Evolutionary conservation across 2,797 vertebrate species (phyloP).

Genomic region (Chaenodraco wilsoni): DNA sequence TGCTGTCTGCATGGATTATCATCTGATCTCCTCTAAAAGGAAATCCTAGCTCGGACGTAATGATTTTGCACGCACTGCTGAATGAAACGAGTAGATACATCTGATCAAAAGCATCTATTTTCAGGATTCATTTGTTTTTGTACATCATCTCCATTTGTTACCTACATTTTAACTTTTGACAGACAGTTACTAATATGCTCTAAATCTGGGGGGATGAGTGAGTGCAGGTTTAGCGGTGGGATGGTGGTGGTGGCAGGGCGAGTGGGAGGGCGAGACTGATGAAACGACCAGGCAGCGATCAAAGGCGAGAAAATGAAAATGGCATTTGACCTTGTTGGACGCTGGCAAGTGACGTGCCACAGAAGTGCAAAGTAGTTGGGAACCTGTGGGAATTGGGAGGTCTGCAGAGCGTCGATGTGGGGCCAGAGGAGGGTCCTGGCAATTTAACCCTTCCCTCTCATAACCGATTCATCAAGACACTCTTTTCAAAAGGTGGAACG

Average conservation of each 20-base stretch:
- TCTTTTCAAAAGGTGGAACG: slow-evolving; percentile 17
- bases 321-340: slow-evolving; percentile 75
- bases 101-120: too few relatives aligned
- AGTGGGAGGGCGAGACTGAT: slow-evolving; percentile 52
- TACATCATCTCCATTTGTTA: neutral
- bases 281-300: slow-evolving; percentile 69
- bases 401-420: slow-evolving; percentile 28
- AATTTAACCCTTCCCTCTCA: slow-evolving; percentile 51
- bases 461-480: slow-evolving; percentile 38
- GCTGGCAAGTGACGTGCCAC: slow-evolving; percentile 56
- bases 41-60: slow-evolving; percentile 10
- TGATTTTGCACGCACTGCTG: neutral
- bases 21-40: slow-evolving; percentile 4
- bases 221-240: slow-evolving; percentile 31
- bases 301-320: slow-evolving; percentile 78
- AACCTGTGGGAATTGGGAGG: slow-evolving; percentile 60
- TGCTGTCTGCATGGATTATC: neutral
- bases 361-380: slow-evolving; percentile 75
- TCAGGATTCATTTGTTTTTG: too few relatives aligned
- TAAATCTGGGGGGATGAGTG: slow-evolving; percentile 22
- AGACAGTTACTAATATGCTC: slow-evolving; percentile 40
- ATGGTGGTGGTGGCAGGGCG: neutral
- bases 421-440: slow-evolving; percentile 17
- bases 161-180: slow-evolving; percentile 26
- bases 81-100: too few relatives aligned